Conservation (phyloP, 1,140 invertebrate species). For the Antheraea pernyi region DNA sequence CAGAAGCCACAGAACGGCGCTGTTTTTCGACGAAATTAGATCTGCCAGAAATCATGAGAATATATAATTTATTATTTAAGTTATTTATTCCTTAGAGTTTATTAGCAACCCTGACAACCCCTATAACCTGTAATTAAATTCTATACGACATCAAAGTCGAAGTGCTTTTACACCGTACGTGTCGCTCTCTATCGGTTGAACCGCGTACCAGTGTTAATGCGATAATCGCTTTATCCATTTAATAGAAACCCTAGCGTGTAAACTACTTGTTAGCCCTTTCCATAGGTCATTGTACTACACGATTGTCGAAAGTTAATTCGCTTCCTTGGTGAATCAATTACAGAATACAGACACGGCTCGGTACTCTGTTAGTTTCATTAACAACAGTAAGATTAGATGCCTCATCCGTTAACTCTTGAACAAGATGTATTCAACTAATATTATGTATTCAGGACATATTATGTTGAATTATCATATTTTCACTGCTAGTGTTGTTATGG, state of each 20-base stretch:
- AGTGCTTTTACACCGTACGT: constrained; percentile 16
- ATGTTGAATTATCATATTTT: not conserved
- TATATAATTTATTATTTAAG: too few species aligned
- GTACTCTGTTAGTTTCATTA: constrained; percentile 40
- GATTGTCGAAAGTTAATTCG: constrained; percentile 49
- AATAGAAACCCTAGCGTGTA: constrained; percentile 57
- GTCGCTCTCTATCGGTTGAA: constrained; percentile 21
- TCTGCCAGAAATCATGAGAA: too few species aligned
- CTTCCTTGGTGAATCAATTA: constrained; percentile 52
- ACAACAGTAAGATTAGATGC: constrained; percentile 48
- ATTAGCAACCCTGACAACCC: not conserved
- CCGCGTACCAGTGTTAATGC: constrained; percentile 36
- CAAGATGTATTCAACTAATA: not conserved
- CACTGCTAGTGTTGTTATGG: not conserved
- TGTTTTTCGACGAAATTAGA: too few species aligned
- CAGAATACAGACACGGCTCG: constrained; percentile 29
- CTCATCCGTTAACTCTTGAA: constrained; percentile 32
- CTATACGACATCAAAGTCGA: constrained; percentile 11
- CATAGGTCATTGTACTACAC: constrained; percentile 45
- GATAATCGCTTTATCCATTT: constrained; percentile 63
- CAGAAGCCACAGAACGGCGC: too few species aligned
- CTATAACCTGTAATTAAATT: constrained; percentile 18
- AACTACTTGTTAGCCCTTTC: constrained; percentile 32
- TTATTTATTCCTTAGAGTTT: too few species aligned
- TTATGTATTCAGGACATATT: not conserved